Conservation (phyloP, 2,113 vertebrate species). For the Eidolon helvum region DNA sequence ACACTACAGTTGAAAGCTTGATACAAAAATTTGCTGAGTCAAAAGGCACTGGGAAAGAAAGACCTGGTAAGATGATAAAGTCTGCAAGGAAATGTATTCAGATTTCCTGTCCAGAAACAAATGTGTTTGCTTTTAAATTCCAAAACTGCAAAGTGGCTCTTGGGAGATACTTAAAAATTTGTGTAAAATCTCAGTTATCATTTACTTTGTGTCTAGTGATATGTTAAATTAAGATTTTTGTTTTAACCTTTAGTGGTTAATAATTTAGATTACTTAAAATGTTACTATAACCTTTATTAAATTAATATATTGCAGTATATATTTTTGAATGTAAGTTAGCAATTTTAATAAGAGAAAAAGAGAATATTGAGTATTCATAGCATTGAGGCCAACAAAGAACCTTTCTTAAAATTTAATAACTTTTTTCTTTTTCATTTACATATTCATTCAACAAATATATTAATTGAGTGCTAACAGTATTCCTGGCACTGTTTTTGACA, state of each 20-base stretch:
- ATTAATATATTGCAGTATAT: neutral
- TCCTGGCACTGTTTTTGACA: neutral
- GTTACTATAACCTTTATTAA: constrained; percentile 2
- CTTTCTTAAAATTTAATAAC: neutral
- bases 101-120: neutral
- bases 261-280: constrained; percentile 31
- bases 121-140: constrained; percentile 40
- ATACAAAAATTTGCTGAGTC: constrained; percentile 95
- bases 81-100: constrained; percentile 40
- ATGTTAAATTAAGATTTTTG: constrained; percentile 23
- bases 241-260: neutral
- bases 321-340: constrained; percentile 11
- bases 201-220: neutral
- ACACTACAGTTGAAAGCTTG: constrained; percentile 94
- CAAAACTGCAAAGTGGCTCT: neutral
- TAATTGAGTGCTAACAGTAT: neutral
- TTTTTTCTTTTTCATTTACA: neutral
- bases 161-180: neutral
- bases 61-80: constrained; percentile 90
- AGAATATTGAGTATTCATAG: neutral
- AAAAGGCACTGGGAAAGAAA: constrained; percentile 97
- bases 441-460: neutral
- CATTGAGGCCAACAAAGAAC: neutral
- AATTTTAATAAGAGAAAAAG: constrained; percentile 35
- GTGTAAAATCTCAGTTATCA: neutral